phyloP scores from a whole-genome alignment of 2,888 invertebrate genomes.

The Agrotis segetum region DNA sequence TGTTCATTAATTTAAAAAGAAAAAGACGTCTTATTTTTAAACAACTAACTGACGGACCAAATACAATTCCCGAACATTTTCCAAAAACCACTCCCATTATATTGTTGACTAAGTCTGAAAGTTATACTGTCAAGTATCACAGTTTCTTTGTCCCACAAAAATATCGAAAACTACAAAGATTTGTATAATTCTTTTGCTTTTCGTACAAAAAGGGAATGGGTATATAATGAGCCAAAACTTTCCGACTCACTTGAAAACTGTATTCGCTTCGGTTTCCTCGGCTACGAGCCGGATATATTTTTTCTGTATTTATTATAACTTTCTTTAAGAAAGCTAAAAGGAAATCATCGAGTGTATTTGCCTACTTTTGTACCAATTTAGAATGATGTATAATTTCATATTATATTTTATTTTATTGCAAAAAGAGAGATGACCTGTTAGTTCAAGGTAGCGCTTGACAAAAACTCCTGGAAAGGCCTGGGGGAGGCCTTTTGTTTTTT shows the following conservation, averaged over 20 bases:
- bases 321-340: conserved; percentile 20
- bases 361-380: conserved; percentile 18
- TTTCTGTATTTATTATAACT: conserved; percentile 56
- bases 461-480: too few species aligned
- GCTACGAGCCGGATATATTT: conserved; percentile 30
- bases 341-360: conserved; percentile 29
- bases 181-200: conserved; percentile 56
- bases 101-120: conserved; percentile 16
- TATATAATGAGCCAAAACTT: conserved; percentile 58
- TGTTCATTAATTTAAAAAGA: too few species aligned
- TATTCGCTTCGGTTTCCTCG: conserved; percentile 27
- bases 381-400: too few species aligned
- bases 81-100: background rate
- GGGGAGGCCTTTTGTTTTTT: too few species aligned
- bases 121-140: conserved; percentile 11
- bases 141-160: conserved; percentile 41
- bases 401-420: too few species aligned
- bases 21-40: too few species aligned
- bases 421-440: too few species aligned
- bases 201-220: conserved; percentile 40
- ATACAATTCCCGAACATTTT: background rate
- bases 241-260: conserved; percentile 47
- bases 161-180: conserved; percentile 50
- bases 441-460: too few species aligned
- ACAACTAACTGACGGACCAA: too few species aligned